Percentiles rank a stretch among this genome's conserved stretches.
Conservation (phyloP, 2,113 vertebrate species). For the Leptosomus discolor region DNA sequence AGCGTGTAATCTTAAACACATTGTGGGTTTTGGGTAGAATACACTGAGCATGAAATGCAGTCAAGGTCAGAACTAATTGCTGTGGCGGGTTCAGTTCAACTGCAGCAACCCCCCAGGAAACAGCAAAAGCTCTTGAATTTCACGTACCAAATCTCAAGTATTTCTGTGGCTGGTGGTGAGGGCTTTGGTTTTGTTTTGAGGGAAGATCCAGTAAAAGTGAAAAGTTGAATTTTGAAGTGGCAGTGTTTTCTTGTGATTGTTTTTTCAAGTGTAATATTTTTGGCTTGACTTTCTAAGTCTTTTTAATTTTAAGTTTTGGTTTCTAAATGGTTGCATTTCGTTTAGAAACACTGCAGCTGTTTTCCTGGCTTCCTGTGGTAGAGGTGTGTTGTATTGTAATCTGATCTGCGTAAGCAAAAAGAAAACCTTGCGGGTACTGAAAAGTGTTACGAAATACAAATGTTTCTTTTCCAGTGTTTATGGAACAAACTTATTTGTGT, state of each 20-base stretch:
- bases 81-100: background rate
- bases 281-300: background rate
- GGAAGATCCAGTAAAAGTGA: background rate
- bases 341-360: background rate
- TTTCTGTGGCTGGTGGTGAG: background rate
- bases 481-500: background rate
- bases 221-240: background rate
- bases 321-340: background rate
- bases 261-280: background rate
- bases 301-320: background rate
- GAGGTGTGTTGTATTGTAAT: background rate
- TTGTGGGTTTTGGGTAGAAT: background rate
- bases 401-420: background rate
- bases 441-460: background rate
- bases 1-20: accelerated
- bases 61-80: background rate
- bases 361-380: background rate
- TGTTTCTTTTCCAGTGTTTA: background rate
- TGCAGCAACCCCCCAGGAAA: background rate
- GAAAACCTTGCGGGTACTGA: background rate
- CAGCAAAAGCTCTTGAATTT: background rate
- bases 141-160: background rate
- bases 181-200: background rate
- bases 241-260: background rate
- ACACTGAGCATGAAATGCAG: background rate